Percentiles rank a stretch among this genome's conserved stretches.
phyloP scores from a whole-genome alignment of 2,888 invertebrate genomes.

The Atethmia centrago region DNA sequence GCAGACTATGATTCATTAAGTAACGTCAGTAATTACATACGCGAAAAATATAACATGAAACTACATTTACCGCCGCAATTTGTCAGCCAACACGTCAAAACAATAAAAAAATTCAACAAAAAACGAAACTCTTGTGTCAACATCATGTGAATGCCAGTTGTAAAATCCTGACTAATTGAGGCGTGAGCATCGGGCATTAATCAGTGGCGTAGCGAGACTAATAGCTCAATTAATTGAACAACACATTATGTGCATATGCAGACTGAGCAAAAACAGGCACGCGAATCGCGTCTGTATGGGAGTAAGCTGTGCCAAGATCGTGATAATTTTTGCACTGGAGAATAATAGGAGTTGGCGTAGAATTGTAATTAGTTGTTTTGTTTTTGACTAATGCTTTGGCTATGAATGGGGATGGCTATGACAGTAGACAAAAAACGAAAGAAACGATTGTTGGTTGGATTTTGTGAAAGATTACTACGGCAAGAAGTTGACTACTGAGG shows the following conservation, averaged over 20 bases:
- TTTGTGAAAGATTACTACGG: neutral
- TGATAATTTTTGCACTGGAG: conserved; percentile 6
- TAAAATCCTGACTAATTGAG: conserved; percentile 60
- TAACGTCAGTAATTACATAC: neutral
- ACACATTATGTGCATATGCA: conserved; percentile 68
- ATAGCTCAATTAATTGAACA: conserved; percentile 76
- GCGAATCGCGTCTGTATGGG: conserved; percentile 48
- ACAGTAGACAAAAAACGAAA: neutral
- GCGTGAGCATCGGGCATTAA: conserved; percentile 70
- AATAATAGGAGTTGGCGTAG: neutral
- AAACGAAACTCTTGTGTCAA: conserved; percentile 68
- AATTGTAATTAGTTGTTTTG: too few species aligned
- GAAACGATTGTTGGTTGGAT: neutral
- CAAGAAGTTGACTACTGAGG: neutral
- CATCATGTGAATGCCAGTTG: conserved; percentile 62
- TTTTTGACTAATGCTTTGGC: neutral
- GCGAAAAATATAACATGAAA: conserved; percentile 2
- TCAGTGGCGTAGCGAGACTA: conserved; percentile 68
- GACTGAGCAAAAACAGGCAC: conserved; percentile 46
- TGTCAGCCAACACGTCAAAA: conserved; percentile 15
- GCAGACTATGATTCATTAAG: neutral
- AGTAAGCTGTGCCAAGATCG: neutral
- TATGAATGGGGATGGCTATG: neutral
- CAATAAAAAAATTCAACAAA: conserved; percentile 51
- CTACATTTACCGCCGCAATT: conserved; percentile 16